Evolutionary conservation across 2,113 vertebrate species (phyloP), one percentile per base, ranked within the genome.

Genomic region (Onychostoma macrolepis): DNA sequence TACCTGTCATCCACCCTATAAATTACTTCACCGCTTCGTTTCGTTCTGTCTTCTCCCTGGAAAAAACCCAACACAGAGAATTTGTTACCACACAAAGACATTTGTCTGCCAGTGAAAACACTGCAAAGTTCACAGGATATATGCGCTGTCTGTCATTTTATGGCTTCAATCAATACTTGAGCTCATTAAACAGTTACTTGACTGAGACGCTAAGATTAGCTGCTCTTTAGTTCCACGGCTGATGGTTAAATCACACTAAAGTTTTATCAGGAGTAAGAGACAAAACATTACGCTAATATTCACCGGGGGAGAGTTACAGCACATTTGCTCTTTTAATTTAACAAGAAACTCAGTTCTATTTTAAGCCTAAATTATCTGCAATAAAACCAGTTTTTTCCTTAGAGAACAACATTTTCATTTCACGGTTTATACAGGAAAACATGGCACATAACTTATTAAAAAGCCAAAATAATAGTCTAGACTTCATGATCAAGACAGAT

Each of bases 101-200:
- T 81, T 45, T 0, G 15, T 81, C 79, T 28, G 58, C 38, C 38
- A 43, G 15, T 13, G 58, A 43, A 81, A 76, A 48, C 41, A 65
- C 30, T 11, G 21, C 6, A n/a, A 38, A 80, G 30, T 61, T 80
- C 11, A 61, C n/a, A 21, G 80, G 28, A 76, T 26, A 45, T 67
- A 30, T 45, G 38, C 45, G 58, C 80, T 61, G 78, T 17, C 50
- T 80, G 33, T 80, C 72, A 21, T 61, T 61, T 61, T 41, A 61
- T 41, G 33, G 53, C 33, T 56, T 65, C 6, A 63, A 45, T 81
- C 79, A 65, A 65, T 81, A 65, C 79, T 65, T 13, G 26, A 81
- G 79, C 33, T 81, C 58, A 81, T 81, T 65, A 81, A 65, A 81
- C 36, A 45, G n/a, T 81, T 81, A 45, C 4, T 24, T 8, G 36